Evolutionary conservation across 2,888 invertebrate species (phyloP).

Genomic region (Leptogaster cylindrica): DNA sequence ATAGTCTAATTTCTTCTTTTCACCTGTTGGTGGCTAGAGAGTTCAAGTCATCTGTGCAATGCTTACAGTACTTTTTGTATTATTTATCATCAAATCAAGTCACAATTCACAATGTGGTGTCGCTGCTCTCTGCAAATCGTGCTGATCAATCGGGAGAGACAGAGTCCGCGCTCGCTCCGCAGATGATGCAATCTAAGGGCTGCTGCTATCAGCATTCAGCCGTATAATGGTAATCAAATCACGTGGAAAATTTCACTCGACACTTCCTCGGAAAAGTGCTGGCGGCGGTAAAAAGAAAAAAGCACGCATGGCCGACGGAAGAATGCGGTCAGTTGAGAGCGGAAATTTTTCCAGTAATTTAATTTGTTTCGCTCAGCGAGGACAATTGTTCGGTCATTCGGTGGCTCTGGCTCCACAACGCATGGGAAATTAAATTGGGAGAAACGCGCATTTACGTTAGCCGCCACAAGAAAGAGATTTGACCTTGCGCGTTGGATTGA

Average conservation of each 20-base stretch:
- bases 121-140: no score
- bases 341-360: slow-evolving; percentile 8
- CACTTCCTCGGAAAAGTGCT: neutral
- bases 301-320: neutral
- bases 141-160: no score
- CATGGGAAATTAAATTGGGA: slow-evolving; percentile 10
- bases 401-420: neutral
- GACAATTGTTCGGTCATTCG: neutral
- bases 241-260: neutral
- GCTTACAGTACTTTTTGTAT: no score
- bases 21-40: no score
- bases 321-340: slow-evolving; percentile 15
- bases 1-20: no score
- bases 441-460: neutral
- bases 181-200: slow-evolving; percentile 23
- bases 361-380: neutral
- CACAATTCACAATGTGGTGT: no score
- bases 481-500: neutral
- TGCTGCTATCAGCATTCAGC: neutral
- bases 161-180: no score
- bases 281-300: neutral
- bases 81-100: no score
- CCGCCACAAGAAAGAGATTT: neutral
- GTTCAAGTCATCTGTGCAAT: no score
- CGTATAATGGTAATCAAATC: neutral